A percentile compares a stretch with the other conserved stretches of the same genome.
These are phyloP conservation scores for Rhysida immarginata DNA, from an alignment of 1,140 invertebrate species.

Conservation along the genomic window DNA sequence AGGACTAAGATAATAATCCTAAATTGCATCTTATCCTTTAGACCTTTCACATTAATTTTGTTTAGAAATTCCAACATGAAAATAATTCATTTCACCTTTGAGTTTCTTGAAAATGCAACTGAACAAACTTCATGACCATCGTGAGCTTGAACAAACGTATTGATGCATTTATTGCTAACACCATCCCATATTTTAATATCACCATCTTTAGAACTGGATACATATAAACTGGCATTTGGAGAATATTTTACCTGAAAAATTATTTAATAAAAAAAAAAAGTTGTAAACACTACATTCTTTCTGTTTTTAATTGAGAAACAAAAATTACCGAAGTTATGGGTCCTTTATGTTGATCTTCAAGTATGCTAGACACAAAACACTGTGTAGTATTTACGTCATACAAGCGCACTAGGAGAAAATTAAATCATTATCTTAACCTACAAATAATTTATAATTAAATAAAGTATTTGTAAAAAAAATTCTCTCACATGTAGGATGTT, in stretches of 20 bases:
- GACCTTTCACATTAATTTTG: too few species aligned
- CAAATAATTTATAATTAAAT: neutral
- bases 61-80: too few species aligned
- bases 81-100: slow-evolving; percentile 51
- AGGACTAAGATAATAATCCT: too few species aligned
- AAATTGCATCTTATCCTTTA: too few species aligned
- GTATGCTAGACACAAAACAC: slow-evolving; percentile 84
- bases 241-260: slow-evolving; percentile 46
- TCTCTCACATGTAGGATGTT: slow-evolving; percentile 52
- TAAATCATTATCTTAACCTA: slow-evolving; percentile 2
- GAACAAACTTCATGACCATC: slow-evolving; percentile 90
- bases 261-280: neutral
- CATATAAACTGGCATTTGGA: slow-evolving; percentile 71
- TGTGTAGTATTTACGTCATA: slow-evolving; percentile 93
- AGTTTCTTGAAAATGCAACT: slow-evolving; percentile 84
- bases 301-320: neutral
- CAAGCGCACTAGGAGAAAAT: slow-evolving; percentile 49
- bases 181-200: slow-evolving; percentile 56
- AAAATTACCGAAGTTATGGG: slow-evolving; percentile 58
- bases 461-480: slow-evolving; percentile 1
- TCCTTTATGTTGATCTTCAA: slow-evolving; percentile 77
- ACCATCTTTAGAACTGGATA: slow-evolving; percentile 81
- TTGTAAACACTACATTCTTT: neutral
- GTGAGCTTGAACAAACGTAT: slow-evolving; percentile 84
- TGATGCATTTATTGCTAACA: slow-evolving; percentile 49